Evolutionary conservation across 2,797 vertebrate species (phyloP), one percentile per base, ranked within the genome.

Genomic region (Neosalanx taihuensis): DNA sequence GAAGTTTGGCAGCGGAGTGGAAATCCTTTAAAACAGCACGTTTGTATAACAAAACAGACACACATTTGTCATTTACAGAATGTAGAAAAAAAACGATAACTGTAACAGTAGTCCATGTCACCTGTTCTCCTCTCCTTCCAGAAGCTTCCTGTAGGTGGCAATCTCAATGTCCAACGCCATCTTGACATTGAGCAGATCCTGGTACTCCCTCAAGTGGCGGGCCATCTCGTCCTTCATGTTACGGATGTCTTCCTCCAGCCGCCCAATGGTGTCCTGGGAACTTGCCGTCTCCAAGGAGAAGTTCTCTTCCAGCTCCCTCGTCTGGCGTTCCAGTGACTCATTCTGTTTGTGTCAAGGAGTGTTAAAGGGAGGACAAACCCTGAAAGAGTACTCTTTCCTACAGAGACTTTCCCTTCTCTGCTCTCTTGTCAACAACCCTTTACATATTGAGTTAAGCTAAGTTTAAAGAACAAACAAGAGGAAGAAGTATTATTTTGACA

Each of bases 151-250:
- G 90, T 98, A 98, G 85, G 97, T 98, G 84, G 96, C 95, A 18
- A 99, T 97, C 91, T 99, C 97, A 1, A 98, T 96, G 83, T 98
- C 97, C 76, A 98, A 93, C 26, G 96, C 96, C 95, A 98, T 96
- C 92, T 99, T 99, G 61, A 98, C 93, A 76, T 97, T 97, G 69
- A 98, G 92, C 85, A 98, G 92, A 68, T 99, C 97, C 86, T 98
- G 96, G 88, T 99, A 97, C 83, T 98, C 96, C 0, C 94, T 92
- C 53, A 99, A 94, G 76, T 97, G 95, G 58, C 94, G 94, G 10
- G 95, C 93, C 96, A 98, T 99, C 86, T 98, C 96, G 9, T 98
- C 96, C 90, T 99, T 98, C 94, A 97, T 96, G 90, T 93, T 95
- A 67, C 94, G 93, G 77, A 97, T 95, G 91, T 99, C 96, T 29